Evolutionary conservation across 2,797 vertebrate genomes (phyloP), one percentile per base, ranked within the genome.

Genomic region (Malurus splendens): DNA sequence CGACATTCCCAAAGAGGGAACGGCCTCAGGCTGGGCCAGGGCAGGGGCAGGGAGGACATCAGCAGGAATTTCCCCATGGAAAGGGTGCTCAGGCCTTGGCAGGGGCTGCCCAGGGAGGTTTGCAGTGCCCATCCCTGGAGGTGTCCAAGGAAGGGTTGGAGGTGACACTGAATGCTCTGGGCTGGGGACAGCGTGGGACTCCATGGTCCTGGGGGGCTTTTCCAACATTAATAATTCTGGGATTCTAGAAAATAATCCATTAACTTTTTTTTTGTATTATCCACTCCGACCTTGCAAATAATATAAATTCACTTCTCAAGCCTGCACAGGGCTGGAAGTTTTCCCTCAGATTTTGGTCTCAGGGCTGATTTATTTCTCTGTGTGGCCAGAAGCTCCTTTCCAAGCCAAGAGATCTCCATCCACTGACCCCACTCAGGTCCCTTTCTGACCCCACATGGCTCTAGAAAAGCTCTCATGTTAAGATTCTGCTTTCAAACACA

Each of bases 11-110:
- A 22, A 10, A 16, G 45, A 59, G 25, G 52, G 0, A 45, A 52
- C 0, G 0, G 20, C 59, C 44, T 45, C 45, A 30, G 0, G 51
- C 32, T 51, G 59, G 0, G 28, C 20, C 59, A 51, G 28, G 8
- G 3, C 1, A 51, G 45, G 32, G 2, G 44, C 38, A 56, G 57
- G 18, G 1, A 17, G 44, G 20, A 18, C 28, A 30, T 0, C 9
- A 64, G 57, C 0, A 45, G 45, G 66, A 78, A 78, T 78, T 71
- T 51, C 32, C 3, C 0, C 38, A 1, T 33, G 51, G 28, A 59
- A 65, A 64, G 17, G 16, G n/a, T 28, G 27, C 0, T 12, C 13
- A 71, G 19, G 36, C 18, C 5, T 36, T 70, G 15, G 8, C 1
- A 55, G 27, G 25, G 9, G 18, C 8, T 77, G 50, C 18, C 38